Evolutionary conservation across 2,113 vertebrate species (phyloP).

Genomic region (Sarotherodon lohbergeri): DNA sequence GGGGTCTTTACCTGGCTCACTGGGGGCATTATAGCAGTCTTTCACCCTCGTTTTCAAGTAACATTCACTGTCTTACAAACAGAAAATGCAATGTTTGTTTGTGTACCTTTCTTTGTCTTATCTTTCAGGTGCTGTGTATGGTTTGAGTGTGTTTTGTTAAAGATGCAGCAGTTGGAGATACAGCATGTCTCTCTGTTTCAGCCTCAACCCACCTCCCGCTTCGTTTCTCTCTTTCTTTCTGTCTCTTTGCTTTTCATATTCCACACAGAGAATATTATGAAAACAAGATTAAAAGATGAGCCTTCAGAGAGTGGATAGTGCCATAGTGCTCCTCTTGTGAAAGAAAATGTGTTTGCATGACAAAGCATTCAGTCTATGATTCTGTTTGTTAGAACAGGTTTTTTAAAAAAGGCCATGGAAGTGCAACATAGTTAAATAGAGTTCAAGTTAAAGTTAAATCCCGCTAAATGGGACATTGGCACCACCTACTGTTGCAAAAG

Average conservation of each 20-base stretch:
- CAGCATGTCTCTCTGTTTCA: background rate
- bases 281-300: background rate
- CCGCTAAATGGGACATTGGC: background rate
- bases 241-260: rapidly evolving
- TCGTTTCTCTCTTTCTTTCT: background rate
- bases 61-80: rapidly evolving
- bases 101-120: rapidly evolving
- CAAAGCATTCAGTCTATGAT: background rate
- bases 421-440: background rate
- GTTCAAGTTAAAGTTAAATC: background rate
- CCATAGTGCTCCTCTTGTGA: background rate
- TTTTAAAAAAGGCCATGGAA: background rate
- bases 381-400: background rate
- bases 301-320: background rate
- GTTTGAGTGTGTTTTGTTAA: rapidly evolving
- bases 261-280: background rate
- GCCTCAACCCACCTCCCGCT: rapidly evolving
- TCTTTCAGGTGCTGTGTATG: background rate
- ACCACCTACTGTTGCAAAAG: background rate
- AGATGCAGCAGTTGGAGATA: rapidly evolving
- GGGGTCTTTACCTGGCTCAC: background rate
- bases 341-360: background rate
- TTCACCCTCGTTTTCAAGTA: background rate
- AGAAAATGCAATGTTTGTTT: rapidly evolving
- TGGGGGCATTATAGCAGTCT: background rate